Evolutionary conservation across 1,140 invertebrate species (phyloP).

Genomic region (Ylistrum balloti): DNA sequence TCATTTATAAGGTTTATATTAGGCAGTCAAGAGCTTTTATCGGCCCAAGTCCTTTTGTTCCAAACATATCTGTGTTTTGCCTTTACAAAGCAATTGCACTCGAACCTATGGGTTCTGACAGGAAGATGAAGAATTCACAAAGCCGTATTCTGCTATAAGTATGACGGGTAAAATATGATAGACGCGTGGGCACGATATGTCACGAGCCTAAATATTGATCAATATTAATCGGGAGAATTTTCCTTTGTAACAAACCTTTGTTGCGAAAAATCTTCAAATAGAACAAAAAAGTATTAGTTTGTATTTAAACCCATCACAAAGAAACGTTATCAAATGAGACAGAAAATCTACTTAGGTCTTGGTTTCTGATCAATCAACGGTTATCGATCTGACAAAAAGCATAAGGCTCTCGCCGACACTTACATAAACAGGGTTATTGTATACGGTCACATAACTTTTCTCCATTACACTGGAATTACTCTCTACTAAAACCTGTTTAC

Average conservation of each 20-base stretch:
- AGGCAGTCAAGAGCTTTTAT: no score
- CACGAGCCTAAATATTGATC: not conserved
- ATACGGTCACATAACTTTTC: not conserved
- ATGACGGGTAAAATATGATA: not conserved
- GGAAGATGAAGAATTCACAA: no score
- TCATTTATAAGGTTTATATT: no score
- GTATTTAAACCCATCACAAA: not conserved
- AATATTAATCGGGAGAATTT: not conserved
- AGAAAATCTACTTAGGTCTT: slow-evolving; percentile 7
- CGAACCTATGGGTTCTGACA: no score
- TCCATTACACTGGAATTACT: not conserved
- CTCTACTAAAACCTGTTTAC: not conserved
- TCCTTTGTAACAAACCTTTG: not conserved
- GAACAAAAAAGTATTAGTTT: no score
- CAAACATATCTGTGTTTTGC: no score
- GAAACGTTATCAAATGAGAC: not conserved
- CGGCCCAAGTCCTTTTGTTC: no score
- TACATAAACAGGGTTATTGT: not conserved
- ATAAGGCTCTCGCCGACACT: not conserved
- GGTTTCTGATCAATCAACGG: not conserved
- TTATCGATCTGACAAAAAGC: not conserved
- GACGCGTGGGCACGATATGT: not conserved
- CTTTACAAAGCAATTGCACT: no score
- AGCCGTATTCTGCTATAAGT: not conserved
- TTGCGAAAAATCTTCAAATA: not conserved